A percentile compares a stretch with the other conserved stretches of the same genome.
Conservation (phyloP, 1,140 invertebrate species). For the Zeugodacus cucurbitae region DNA sequence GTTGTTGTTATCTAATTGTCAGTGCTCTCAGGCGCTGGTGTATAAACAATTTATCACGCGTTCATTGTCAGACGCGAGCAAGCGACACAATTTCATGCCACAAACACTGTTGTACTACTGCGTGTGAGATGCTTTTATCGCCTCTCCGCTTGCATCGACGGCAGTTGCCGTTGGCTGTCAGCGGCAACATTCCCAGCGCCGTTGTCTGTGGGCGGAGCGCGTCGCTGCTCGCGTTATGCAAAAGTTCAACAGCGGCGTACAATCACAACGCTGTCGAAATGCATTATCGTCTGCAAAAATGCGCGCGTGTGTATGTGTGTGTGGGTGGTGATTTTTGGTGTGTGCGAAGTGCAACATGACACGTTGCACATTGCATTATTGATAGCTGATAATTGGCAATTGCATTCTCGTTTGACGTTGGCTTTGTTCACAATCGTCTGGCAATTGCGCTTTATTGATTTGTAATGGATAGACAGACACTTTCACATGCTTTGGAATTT, state of each 20-base stretch:
- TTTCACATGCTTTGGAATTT: neutral
- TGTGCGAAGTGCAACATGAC: constrained; percentile 8
- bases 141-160: no score
- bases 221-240: neutral
- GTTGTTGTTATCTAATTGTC: neutral
- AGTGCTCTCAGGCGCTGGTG: neutral
- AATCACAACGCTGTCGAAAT: neutral
- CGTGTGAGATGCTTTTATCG: no score
- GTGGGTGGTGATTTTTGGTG: neutral
- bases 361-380: constrained; percentile 27
- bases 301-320: neutral
- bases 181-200: neutral
- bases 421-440: neutral
- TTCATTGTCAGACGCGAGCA: neutral
- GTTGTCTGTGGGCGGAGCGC: neutral
- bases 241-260: neutral
- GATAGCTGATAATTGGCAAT: constrained; percentile 6
- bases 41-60: constrained; percentile 27
- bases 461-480: neutral
- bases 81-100: neutral
- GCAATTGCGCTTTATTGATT: neutral
- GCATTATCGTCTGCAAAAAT: neutral
- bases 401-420: neutral
- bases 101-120: neutral
- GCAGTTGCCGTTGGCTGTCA: neutral